Base-by-base conservation (phyloP, 2,888 invertebrate species). In the Cantharis flavilabris region DNA sequence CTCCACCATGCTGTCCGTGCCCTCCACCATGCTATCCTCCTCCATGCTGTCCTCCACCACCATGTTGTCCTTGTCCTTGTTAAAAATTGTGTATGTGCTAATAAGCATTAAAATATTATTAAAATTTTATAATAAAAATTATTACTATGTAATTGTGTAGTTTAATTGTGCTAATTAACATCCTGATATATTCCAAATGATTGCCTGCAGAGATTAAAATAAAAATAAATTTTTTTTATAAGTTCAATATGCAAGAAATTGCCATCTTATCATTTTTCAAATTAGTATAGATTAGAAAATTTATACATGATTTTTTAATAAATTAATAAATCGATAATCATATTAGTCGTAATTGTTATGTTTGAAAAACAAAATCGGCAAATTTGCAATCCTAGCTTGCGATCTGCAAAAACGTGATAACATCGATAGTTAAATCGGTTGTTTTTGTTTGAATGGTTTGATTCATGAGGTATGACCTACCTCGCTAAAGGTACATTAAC, bases 21-120 rank as follows among this genome's bases (percentile, higher is more conserved):
- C 84, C 83, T 78, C 78, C 79, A 63, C 73, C 76, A 16, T 62
- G 62, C 16, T 76, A 75, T n/a, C n/a, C 79, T 13, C 78, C 79
- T 49, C 73, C 76, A 16, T 62, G 62, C 16, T 76, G 76, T n/a
- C n/a, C n/a, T n/a, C n/a, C n/a, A n/a, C 78, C 79, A 63, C 73
- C 76, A 16, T 62, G 62, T 11, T 76, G 76, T 73, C 76, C 76
- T 9, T 14, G 82, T 71, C 84, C 83, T 78, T 81, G 72, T 71
- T 67, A 67, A 64, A 67, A 23, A 23, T 16, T 67, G 11, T 23
- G 18, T 49, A 49, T n/a, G 49, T 49, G 49, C 5, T 49, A 49
- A 16, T 65, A 18, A 11, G 13, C 13, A 20, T n/a, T 16, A 65
- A 65, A 65, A 65, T 26, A 26, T 5, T 65, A n/a, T 64, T 64